phyloP scores from a whole-genome alignment of 2,113 vertebrate species.

The Triplophysa tibetana region DNA sequence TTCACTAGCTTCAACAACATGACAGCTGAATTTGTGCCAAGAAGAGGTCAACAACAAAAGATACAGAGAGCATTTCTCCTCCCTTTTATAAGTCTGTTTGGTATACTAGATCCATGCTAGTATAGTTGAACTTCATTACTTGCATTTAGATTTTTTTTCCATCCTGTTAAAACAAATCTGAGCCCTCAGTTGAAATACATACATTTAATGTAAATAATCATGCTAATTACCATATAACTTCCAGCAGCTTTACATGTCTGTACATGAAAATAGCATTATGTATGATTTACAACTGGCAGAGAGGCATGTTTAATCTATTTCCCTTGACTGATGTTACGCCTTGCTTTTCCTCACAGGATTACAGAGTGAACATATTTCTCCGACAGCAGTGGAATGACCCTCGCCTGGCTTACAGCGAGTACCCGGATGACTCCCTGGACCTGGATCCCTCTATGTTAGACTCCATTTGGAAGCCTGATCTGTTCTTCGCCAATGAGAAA shows the following conservation, averaged over 20 bases:
- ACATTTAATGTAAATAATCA: background rate
- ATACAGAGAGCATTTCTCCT: no score
- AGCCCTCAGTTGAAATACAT: background rate
- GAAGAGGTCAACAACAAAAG: no score
- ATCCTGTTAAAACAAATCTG: no score
- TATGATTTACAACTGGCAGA: slow-evolving; percentile 18
- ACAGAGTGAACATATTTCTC: slow-evolving; percentile 96
- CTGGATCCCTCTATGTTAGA: slow-evolving; percentile 96
- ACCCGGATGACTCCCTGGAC: slow-evolving; percentile 96
- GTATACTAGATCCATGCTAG: no score
- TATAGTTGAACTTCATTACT: background rate
- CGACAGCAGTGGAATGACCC: slow-evolving; percentile 98
- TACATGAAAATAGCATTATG: slow-evolving; percentile 12
- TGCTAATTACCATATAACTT: background rate
- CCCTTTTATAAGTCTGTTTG: no score
- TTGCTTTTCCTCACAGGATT: slow-evolving; percentile 78
- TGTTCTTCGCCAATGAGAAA: slow-evolving; percentile 98
- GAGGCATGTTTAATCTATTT: slow-evolving; percentile 6
- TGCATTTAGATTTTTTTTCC: no score
- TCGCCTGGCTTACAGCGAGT: slow-evolving; percentile 90
- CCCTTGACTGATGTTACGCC: slow-evolving; percentile 28
- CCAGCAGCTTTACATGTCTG: background rate
- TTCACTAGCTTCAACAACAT: background rate
- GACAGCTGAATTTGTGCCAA: no score
- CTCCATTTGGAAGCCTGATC: slow-evolving; percentile 97